Percentiles rank a stretch among this genome's conserved stretches.
These are phyloP conservation scores for Autographa pulchrina DNA, from an alignment of 2,888 invertebrate species.

Conservation along the genomic window DNA sequence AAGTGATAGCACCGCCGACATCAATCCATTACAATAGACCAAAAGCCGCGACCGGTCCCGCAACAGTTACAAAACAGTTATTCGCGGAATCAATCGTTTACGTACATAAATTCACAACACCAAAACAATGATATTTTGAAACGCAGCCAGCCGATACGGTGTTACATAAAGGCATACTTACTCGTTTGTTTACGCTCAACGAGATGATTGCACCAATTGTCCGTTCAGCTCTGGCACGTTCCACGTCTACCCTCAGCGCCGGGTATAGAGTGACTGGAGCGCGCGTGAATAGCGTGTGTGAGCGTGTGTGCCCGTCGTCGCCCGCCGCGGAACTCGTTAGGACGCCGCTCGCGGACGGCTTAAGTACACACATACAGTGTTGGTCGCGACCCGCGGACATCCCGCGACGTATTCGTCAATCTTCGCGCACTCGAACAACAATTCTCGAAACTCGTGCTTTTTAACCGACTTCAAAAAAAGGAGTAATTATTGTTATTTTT, in stretches of 20 bases:
- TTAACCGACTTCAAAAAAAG: no score
- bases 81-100: slow-evolving; percentile 36
- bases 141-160: slow-evolving; percentile 42
- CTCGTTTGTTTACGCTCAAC: slow-evolving; percentile 88
- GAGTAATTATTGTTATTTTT: no score
- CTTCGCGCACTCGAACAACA: slow-evolving; percentile 37
- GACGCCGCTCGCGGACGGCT: slow-evolving; percentile 67
- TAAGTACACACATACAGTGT: slow-evolving; percentile 61
- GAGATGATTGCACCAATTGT: slow-evolving; percentile 87
- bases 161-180: slow-evolving; percentile 84
- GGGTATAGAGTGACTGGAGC: slow-evolving; percentile 60
- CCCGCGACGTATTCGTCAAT: slow-evolving; percentile 51
- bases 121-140: slow-evolving; percentile 52
- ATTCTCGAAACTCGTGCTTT: slow-evolving; percentile 6
- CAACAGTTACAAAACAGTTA: slow-evolving; percentile 50
- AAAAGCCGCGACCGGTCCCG: slow-evolving; percentile 37
- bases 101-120: slow-evolving; percentile 29
- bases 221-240: slow-evolving; percentile 82
- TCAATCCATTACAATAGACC: slow-evolving; percentile 10
- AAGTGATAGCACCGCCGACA: slow-evolving; percentile 32
- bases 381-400: slow-evolving; percentile 47
- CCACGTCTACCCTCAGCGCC: slow-evolving; percentile 68
- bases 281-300: slow-evolving; percentile 48
- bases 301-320: slow-evolving; percentile 75
- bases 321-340: slow-evolving; percentile 78